phyloP scores from a whole-genome alignment of 2,888 invertebrate genomes.

The Eurois occulta region DNA sequence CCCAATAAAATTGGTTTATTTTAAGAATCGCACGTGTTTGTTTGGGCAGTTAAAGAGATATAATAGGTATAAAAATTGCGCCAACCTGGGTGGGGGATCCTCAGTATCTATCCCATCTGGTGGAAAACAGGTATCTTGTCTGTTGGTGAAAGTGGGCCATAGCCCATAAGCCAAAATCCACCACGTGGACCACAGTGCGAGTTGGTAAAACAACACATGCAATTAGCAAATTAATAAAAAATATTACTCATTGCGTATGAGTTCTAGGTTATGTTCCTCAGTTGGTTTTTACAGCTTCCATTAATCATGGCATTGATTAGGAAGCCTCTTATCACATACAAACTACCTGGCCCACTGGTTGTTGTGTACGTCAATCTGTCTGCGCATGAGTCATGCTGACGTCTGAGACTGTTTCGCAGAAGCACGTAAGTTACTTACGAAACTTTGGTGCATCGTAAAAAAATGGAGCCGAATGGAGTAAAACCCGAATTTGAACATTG shows the following conservation, averaged over 20 bases:
- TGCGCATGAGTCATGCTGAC: slow-evolving; percentile 46
- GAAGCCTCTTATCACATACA: slow-evolving; percentile 25
- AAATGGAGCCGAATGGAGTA: neutral
- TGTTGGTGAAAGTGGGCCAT: neutral
- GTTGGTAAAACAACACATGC: neutral
- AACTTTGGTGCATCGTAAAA: neutral
- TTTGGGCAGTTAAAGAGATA: neutral
- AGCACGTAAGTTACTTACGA: neutral
- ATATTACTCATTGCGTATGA: slow-evolving; percentile 1
- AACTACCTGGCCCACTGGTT: slow-evolving; percentile 8
- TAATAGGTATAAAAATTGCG: neutral
- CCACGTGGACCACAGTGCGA: neutral
- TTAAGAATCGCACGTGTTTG: neutral
- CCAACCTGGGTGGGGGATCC: neutral
- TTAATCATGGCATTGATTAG: slow-evolving; percentile 32
- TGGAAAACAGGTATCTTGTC: neutral
- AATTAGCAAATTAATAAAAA: neutral
- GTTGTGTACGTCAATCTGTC: slow-evolving; percentile 28
- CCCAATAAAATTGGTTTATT: neutral
- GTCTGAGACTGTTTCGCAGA: slow-evolving; percentile 25
- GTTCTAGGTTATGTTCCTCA: neutral
- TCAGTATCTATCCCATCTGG: neutral
- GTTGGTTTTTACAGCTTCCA: slow-evolving; percentile 7
- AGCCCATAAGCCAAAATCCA: neutral
- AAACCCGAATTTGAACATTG: neutral